Base-by-base conservation (phyloP, 2,888 invertebrate genomes). In the Aquatica leii region DNA sequence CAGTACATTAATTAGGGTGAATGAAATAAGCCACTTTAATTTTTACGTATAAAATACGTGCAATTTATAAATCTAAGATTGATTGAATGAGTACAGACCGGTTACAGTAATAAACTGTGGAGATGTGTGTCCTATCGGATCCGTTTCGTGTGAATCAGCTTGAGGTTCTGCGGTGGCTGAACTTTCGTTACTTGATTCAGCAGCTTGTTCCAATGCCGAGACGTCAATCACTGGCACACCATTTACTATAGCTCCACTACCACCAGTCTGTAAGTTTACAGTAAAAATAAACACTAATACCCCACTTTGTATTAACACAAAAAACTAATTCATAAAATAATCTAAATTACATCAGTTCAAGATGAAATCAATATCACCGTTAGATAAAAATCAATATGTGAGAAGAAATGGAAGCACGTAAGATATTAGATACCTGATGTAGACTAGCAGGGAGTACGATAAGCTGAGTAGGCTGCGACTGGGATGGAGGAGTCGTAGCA, bases 41-140 rank as follows among this genome's bases (percentile, higher is more conserved):
- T n/a, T n/a, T n/a, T n/a, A n/a, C n/a, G n/a, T n/a, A n/a, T n/a
- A n/a, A n/a, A n/a, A n/a, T n/a, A n/a, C n/a, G n/a, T n/a, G n/a
- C n/a, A n/a, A n/a, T n/a, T n/a, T n/a, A n/a, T n/a, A n/a, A n/a
- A n/a, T n/a, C n/a, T n/a, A n/a, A n/a, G n/a, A n/a, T n/a, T n/a
- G n/a, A n/a, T n/a, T n/a, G n/a, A n/a, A n/a, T n/a, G n/a, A n/a
- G n/a, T n/a, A n/a, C 34, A 18, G 80, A 89, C 90, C 90, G 74
- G 90, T 88, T 24, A 91, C 91, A 35, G 90, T 88, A 71, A 91
- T 91, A 80, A 88, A 91, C 66, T 87, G 87, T 34, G 86, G 86
- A 11, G 86, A 81, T 37, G 75, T 73, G 58, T 81, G 79, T n/a
- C 80, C 80, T 31, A 81, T 69, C n/a, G 84, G 83, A 65, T 84